Evolutionary conservation across 2,797 vertebrate species (phyloP).

Genomic region (Chelon auratus): DNA sequence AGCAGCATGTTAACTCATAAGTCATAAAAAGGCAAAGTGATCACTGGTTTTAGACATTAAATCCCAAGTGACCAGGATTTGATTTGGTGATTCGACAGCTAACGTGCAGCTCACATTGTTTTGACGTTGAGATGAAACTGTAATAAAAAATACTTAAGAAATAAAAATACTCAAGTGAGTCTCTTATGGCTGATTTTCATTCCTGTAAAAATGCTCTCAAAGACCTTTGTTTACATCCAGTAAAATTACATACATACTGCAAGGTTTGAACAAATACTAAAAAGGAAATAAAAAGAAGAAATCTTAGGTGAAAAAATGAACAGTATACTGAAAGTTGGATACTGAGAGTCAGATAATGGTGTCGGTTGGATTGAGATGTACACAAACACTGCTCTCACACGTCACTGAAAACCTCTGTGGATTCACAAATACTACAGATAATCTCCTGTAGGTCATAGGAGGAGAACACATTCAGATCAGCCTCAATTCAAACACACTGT

Average conservation of each 20-base stretch:
- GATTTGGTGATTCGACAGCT: slow-evolving; percentile 44
- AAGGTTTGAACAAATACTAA: slow-evolving; percentile 31
- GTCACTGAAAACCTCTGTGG: slow-evolving; percentile 11
- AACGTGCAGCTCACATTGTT: slow-evolving; percentile 50
- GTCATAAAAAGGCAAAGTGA: slow-evolving; percentile 61
- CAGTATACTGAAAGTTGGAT: too few species aligned
- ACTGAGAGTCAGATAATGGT: too few species aligned
- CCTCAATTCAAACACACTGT: slow-evolving; percentile 1
- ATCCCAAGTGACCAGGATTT: slow-evolving; percentile 39
- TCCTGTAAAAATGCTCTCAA: slow-evolving; percentile 48
- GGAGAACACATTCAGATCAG: slow-evolving; percentile 7
- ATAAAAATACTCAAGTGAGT: slow-evolving; percentile 52
- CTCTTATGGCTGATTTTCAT: slow-evolving; percentile 69
- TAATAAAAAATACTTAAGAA: slow-evolving; percentile 43
- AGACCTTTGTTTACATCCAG: slow-evolving; percentile 17
- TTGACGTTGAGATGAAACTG: slow-evolving; percentile 46
- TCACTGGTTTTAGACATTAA: slow-evolving; percentile 37
- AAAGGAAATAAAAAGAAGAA: slow-evolving; percentile 6
- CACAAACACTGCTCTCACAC: background rate
- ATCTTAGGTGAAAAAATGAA: slow-evolving; percentile 21
- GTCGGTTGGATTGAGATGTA: background rate
- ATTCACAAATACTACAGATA: background rate
- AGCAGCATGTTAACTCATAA: slow-evolving; percentile 65
- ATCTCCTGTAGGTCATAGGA: slow-evolving; percentile 12
- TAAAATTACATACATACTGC: slow-evolving; percentile 40